Conservation (phyloP, 2,888 invertebrate species). For the Hypomecis atomaria region DNA sequence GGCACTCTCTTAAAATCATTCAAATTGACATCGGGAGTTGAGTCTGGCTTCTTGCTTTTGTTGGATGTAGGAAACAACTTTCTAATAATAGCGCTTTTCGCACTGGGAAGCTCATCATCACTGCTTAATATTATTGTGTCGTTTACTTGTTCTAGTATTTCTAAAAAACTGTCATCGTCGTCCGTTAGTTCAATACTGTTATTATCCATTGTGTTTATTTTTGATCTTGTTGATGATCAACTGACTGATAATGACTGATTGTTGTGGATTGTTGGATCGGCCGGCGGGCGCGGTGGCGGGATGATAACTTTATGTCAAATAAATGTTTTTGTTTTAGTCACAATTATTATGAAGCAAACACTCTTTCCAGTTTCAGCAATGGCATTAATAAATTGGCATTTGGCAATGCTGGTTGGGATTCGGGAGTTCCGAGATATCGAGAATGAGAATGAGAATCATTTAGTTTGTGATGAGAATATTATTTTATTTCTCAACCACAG, state of each 20-base stretch:
- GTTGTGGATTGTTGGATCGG: background rate
- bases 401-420: no score
- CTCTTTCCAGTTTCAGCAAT: no score
- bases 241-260: no score
- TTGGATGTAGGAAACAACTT: slow-evolving; percentile 31
- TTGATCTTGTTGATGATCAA: no score
- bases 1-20: slow-evolving; percentile 9
- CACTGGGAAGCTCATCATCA: slow-evolving; percentile 38
- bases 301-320: no score
- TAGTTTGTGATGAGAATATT: no score
- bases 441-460: no score
- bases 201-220: slow-evolving; percentile 11
- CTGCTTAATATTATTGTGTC: slow-evolving; percentile 31
- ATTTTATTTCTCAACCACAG: no score
- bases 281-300: background rate
- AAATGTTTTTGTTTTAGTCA: no score
- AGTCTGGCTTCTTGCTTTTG: slow-evolving; percentile 9
- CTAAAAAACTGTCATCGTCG: slow-evolving; percentile 39
- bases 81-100: slow-evolving; percentile 31
- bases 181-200: slow-evolving; percentile 19
- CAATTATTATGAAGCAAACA: no score
- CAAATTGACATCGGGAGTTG: background rate
- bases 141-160: slow-evolving; percentile 3
- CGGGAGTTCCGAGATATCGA: no score
- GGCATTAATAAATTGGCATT: no score